Evolutionary conservation across 2,797 vertebrate genomes (phyloP).

Genomic region (Columba guinea): DNA sequence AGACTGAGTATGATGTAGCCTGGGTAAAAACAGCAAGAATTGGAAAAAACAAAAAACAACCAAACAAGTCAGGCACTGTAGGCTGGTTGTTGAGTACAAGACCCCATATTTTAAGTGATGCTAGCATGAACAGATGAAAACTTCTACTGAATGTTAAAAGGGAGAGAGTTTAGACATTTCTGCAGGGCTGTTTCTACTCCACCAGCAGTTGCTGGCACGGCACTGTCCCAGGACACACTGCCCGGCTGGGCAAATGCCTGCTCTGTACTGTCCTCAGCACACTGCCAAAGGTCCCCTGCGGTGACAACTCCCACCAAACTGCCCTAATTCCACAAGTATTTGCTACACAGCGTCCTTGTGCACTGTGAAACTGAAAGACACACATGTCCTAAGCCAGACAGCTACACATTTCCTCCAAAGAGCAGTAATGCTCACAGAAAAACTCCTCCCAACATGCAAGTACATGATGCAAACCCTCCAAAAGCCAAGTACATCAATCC

Average conservation of each 20-base stretch:
- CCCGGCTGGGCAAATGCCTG: no score
- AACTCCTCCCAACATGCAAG: neutral
- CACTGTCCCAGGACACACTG: no score
- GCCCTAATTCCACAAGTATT: no score
- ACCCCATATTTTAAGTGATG: neutral
- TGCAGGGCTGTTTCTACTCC: neutral
- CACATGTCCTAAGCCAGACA: no score
- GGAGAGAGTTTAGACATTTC: neutral
- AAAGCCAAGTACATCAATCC: neutral
- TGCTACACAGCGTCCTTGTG: no score
- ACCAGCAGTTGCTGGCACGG: no score
- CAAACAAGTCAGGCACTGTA: neutral
- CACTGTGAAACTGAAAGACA: no score
- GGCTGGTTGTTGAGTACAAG: neutral
- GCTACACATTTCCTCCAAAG: no score
- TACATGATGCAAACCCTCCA: fast-evolving
- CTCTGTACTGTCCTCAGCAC: no score
- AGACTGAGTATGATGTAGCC: neutral
- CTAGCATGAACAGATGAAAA: neutral
- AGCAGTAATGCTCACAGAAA: neutral
- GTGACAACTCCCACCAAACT: no score
- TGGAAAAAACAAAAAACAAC: neutral
- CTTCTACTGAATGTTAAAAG: neutral
- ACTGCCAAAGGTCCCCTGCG: no score
- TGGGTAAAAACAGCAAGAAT: neutral